Conservation (phyloP, 2,888 invertebrate species). For the Pachliopta kotzebuea region DNA sequence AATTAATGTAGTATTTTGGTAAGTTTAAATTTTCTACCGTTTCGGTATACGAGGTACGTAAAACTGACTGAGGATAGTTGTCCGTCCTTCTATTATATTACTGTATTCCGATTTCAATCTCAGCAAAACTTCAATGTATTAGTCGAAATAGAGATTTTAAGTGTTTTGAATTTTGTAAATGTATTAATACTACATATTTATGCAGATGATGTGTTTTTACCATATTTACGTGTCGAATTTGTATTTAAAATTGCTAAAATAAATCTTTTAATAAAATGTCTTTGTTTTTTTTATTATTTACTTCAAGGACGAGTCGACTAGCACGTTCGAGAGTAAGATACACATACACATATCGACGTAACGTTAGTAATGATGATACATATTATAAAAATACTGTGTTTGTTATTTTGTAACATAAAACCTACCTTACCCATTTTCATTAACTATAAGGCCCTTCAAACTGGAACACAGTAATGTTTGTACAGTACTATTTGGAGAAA, state of each 20-base stretch:
- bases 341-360: too few relatives aligned
- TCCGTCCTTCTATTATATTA: conserved; percentile 29
- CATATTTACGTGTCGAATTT: conserved; percentile 60
- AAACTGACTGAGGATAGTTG: conserved; percentile 33
- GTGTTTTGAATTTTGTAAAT: conserved; percentile 37
- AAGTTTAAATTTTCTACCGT: conserved; percentile 17
- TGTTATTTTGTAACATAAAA: too few relatives aligned
- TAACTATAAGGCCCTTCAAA: too few relatives aligned
- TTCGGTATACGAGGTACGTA: conserved; percentile 14
- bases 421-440: too few relatives aligned
- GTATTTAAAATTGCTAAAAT: conserved; percentile 73
- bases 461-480: too few relatives aligned
- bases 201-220: conserved; percentile 43
- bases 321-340: too few relatives aligned
- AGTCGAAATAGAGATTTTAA: conserved; percentile 9
- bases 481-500: too few relatives aligned
- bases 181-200: conserved; percentile 34
- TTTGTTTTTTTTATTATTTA: conserved; percentile 3
- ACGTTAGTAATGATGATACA: too few relatives aligned
- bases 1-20: conserved; percentile 30
- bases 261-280: conserved; percentile 51
- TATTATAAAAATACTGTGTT: too few relatives aligned
- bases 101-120: conserved; percentile 7
- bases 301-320: too few relatives aligned
- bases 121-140: conserved; percentile 9